phyloP scores from a whole-genome alignment of 2,797 vertebrate species.

The Sternotherus odoratus region DNA sequence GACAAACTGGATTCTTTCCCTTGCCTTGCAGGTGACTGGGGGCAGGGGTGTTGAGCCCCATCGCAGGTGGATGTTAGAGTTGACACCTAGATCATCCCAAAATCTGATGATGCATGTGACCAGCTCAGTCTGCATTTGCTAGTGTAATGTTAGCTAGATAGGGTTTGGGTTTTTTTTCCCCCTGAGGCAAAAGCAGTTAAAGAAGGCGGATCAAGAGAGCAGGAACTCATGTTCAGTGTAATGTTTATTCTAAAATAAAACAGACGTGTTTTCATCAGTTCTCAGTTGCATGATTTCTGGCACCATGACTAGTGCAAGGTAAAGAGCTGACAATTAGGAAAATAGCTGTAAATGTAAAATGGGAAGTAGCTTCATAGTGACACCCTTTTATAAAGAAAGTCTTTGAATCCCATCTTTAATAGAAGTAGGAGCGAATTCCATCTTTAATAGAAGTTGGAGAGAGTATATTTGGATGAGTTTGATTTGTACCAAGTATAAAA shows the following conservation, averaged over 20 bases:
- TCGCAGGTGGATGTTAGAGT: background rate
- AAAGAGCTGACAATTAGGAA: constrained; percentile 1
- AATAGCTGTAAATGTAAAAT: background rate
- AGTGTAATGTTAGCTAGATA: background rate
- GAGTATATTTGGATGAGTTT: background rate
- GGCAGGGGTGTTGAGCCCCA: background rate
- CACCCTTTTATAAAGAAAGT: background rate
- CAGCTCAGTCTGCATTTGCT: background rate
- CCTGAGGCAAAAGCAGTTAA: constrained; percentile 41
- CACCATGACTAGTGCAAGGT: constrained; percentile 14
- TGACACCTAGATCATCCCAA: background rate
- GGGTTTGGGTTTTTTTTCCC: background rate
- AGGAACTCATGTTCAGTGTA: background rate
- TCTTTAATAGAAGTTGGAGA: background rate
- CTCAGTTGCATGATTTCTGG: constrained; percentile 58
- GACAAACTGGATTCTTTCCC: background rate
- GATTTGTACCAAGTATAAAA: background rate
- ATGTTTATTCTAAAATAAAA: constrained; percentile 61
- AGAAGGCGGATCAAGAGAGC: background rate
- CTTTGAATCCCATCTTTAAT: constrained; percentile 9
- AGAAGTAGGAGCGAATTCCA: background rate
- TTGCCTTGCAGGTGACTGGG: background rate
- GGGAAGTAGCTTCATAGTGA: constrained; percentile 1
- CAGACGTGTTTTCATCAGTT: constrained; percentile 50
- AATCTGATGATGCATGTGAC: background rate